Base-by-base conservation (phyloP, 2,888 invertebrate genomes). In the Drosophila phalerata region DNA sequence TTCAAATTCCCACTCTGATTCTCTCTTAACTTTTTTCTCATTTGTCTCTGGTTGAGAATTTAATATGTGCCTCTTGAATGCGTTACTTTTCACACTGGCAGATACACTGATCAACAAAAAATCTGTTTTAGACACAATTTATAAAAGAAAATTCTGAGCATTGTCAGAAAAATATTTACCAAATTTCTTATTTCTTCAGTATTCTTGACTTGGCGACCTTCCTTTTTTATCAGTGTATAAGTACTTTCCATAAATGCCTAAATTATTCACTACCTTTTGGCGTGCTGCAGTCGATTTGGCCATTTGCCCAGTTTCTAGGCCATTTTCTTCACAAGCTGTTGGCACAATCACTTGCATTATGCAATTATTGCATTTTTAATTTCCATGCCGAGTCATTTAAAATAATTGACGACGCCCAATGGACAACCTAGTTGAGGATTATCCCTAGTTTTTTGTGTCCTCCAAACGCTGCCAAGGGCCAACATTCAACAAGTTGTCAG, bases 291-390 rank as follows among this genome's bases (percentile, higher is more conserved):
- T 42, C 55, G 22, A 25, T 65, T 84, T 88, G 88, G 78, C 64
- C 64, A 45, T 47, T 38, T 70, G 75, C 63, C 83, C 77, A 62
- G 37, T 37, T 22, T 40, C 30, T 13, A 28, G 51, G 10, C 15
- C n/a, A 55, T 15, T 32, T n/a, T 22, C 43, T 15, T 43, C n/a
- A n/a, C 3, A 43, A 38, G 15, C 65, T 64, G 48, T 68, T 88
- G 83, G 86, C 88, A 88, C 57, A 52, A 56, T 61, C 28, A 15
- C 43, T 67, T 71, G 65, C 79, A 70, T 71, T 84, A 73, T 79
- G 73, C 73, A 79, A 84, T 88, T 62, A 88, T 87, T 81, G 69
- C 87, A 85, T 76, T 81, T 73, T 71, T 81, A 88, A 89, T 89
- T 86, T 89, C 61, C 69, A 67, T 79, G 77, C 64, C 72, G 63